Conservation (phyloP, 2,113 vertebrate species). For the Recurvirostra avosetta region DNA sequence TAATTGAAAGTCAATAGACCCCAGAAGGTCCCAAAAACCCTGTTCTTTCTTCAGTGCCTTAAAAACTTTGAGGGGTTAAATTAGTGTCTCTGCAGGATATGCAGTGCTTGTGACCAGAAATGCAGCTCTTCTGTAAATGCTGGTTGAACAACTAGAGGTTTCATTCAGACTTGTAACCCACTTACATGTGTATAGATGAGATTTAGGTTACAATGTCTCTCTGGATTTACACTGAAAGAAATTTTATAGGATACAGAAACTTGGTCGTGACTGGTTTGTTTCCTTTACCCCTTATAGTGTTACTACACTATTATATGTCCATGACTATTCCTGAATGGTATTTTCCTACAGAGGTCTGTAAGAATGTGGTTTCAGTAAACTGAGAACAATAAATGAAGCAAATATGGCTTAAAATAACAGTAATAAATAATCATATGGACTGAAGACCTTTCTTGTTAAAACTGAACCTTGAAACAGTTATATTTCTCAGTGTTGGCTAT, state of each 20-base stretch:
- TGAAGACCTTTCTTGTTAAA: neutral
- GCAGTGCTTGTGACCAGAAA: neutral
- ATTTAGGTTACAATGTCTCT: neutral
- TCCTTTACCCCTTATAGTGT: neutral
- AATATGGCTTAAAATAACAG: neutral
- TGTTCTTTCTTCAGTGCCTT: neutral
- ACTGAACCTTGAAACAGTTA: neutral
- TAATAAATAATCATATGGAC: neutral
- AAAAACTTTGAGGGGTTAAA: neutral
- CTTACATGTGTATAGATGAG: neutral
- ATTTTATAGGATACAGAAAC: neutral
- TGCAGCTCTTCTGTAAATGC: neutral
- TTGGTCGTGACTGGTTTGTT: neutral
- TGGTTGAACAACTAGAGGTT: rapidly evolving
- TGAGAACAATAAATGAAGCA: neutral
- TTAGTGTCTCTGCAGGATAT: neutral
- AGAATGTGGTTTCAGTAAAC: neutral
- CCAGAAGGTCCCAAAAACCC: rapidly evolving
- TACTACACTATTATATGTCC: neutral
- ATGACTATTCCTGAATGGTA: neutral
- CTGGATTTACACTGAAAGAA: neutral
- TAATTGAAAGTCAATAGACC: neutral
- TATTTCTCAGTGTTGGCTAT: neutral
- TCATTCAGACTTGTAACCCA: neutral
- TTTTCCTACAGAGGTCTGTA: neutral